phyloP scores from a whole-genome alignment of 1,140 invertebrate genomes.

The Rhyacophila brunnea region DNA sequence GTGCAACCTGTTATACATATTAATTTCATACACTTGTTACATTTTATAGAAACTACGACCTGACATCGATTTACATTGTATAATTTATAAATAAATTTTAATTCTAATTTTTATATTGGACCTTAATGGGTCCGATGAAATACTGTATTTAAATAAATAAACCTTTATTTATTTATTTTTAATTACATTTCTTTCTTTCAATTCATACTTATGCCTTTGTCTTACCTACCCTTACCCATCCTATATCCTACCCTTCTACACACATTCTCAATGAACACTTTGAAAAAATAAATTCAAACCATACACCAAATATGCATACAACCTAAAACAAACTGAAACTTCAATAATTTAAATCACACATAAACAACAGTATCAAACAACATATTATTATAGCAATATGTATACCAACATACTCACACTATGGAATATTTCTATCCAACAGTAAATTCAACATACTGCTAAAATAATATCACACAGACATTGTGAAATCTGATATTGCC shows the following conservation, averaged over 20 bases:
- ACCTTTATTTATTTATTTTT: constrained; percentile 37
- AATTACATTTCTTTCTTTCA: constrained; percentile 30
- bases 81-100: constrained; percentile 37
- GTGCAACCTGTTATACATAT: constrained; percentile 62
- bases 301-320: not conserved
- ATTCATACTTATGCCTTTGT: constrained; percentile 14
- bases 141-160: constrained; percentile 37
- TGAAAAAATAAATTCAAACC: too few species aligned
- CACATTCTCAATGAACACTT: not conserved
- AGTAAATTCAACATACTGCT: too few species aligned
- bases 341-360: too few species aligned
- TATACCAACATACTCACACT: too few species aligned
- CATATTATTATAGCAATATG: too few species aligned
- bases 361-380: too few species aligned
- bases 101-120: constrained; percentile 37
- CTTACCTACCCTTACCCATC: not conserved
- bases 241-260: not conserved
- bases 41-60: constrained; percentile 36
- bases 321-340: not conserved
- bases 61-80: constrained; percentile 35
- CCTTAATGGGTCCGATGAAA: constrained; percentile 31
- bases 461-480: too few species aligned
- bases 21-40: constrained; percentile 36
- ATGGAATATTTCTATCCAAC: too few species aligned
- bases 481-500: too few species aligned